Evolutionary conservation across 2,113 vertebrate species (phyloP).

Genomic region (Deroptyus accipitrinus): DNA sequence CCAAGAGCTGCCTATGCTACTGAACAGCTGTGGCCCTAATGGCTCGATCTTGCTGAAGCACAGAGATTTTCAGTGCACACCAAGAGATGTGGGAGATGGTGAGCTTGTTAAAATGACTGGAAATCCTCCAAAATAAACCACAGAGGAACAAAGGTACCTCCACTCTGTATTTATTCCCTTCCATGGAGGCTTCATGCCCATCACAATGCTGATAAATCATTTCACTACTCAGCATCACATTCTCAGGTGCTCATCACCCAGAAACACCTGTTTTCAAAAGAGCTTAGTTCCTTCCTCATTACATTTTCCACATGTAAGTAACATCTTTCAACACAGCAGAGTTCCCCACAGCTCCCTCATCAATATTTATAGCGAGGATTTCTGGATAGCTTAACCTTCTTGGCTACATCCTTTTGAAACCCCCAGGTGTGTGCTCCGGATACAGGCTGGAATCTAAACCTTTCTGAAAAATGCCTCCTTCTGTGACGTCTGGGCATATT

Average conservation of each 20-base stretch:
- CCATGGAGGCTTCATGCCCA: not conserved
- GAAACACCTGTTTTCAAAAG: not conserved
- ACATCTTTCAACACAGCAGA: not conserved
- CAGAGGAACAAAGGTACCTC: not conserved
- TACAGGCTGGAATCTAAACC: not conserved
- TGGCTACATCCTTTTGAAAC: not conserved
- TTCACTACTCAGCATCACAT: not conserved
- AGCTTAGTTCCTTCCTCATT: not conserved
- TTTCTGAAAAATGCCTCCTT: not conserved
- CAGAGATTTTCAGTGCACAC: not conserved
- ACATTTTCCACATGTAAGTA: not conserved
- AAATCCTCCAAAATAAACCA: slow-evolving; percentile 22
- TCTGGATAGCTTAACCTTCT: slow-evolving; percentile 7
- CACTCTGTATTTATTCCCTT: not conserved
- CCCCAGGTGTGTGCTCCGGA: fast-evolving
- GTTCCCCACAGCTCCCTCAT: not conserved
- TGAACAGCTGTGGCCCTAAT: not conserved
- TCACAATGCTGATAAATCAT: not conserved
- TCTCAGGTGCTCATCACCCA: not conserved
- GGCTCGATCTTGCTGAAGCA: not conserved
- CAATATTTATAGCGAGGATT: not conserved
- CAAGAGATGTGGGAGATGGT: not conserved
- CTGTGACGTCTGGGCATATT: not conserved
- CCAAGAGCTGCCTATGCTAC: not conserved
- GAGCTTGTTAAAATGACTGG: not conserved